Percentiles rank a stretch among this genome's conserved stretches.
These are phyloP conservation scores for Gadus chalcogrammus DNA, from an alignment of 2,113 vertebrate genomes.

Conservation along the genomic window DNA sequence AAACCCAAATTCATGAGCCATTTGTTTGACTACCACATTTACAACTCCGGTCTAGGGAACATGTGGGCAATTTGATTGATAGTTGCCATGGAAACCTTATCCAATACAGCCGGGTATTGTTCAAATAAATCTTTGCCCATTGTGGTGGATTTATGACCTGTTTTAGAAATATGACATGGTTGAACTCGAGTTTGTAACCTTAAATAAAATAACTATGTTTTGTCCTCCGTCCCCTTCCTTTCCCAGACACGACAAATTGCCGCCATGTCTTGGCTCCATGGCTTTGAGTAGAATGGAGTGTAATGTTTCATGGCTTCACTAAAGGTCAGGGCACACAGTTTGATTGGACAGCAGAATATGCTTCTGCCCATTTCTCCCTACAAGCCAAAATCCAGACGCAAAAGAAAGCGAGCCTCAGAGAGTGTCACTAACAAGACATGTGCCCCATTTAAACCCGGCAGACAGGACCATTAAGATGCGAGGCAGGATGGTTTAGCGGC, in stretches of 20 bases:
- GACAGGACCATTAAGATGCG: no score
- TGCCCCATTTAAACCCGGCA: background rate
- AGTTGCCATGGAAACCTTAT: no score
- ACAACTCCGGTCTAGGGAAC: no score
- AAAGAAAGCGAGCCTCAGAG: background rate
- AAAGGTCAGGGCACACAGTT: slow-evolving; percentile 44
- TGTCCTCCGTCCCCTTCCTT: background rate
- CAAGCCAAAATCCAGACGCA: background rate
- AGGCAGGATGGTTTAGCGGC: no score
- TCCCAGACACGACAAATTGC: slow-evolving; percentile 1
- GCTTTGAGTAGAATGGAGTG: slow-evolving; percentile 34
- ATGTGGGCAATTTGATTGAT: no score
- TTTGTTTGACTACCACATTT: background rate
- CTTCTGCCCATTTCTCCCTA: slow-evolving; percentile 8
- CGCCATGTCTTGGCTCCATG: slow-evolving; percentile 22
- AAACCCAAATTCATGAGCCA: no score
- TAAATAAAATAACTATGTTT: background rate
- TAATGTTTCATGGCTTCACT: slow-evolving; percentile 35
- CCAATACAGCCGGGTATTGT: no score
- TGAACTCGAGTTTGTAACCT: background rate
- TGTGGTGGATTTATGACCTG: background rate
- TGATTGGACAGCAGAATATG: slow-evolving; percentile 23
- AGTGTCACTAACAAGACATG: background rate
- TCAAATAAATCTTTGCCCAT: no score
- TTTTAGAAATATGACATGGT: background rate